Evolutionary conservation across 2,113 vertebrate species (phyloP).

Genomic region (Pachypanchax playfairii): DNA sequence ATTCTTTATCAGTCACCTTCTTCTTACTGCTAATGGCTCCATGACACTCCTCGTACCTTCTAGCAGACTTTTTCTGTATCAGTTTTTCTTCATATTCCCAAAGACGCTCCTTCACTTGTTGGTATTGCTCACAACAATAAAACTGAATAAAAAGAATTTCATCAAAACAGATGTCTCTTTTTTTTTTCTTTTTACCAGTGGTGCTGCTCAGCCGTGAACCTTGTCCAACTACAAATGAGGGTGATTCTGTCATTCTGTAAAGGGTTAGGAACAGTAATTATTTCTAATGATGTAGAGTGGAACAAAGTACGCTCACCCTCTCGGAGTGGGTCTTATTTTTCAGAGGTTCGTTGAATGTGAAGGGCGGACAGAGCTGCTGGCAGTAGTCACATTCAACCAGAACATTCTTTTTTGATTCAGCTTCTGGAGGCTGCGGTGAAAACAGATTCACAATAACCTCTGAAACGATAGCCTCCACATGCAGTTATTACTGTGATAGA

Average conservation of each 20-base stretch:
- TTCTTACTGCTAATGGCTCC: constrained; percentile 22
- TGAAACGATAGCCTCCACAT: constrained; percentile 55
- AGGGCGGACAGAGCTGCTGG: constrained; percentile 50
- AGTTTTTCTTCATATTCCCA: constrained; percentile 22
- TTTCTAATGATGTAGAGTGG: constrained; percentile 41
- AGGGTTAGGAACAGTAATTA: constrained; percentile 30
- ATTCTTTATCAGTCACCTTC: constrained; percentile 24
- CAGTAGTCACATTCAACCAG: constrained; percentile 50
- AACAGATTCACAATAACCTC: constrained; percentile 54
- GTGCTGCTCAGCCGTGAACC: neutral
- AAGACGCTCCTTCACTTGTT: constrained; percentile 40
- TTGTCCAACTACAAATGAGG: constrained; percentile 9
- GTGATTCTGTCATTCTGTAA: constrained; percentile 25
- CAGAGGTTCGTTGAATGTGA: constrained; percentile 20
- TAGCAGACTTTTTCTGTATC: neutral
- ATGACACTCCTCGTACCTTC: constrained; percentile 26
- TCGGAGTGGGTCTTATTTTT: constrained; percentile 39
- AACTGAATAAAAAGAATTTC: constrained; percentile 34
- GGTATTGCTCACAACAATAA: constrained; percentile 42
- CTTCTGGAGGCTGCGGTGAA: constrained; percentile 44
- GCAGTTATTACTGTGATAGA: constrained; percentile 56
- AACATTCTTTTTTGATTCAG: constrained; percentile 48
- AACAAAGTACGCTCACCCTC: constrained; percentile 41
- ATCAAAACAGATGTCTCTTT: constrained; percentile 2
- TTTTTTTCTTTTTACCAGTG: constrained; percentile 2